These are phyloP conservation scores for Phrynocephalus forsythii DNA, from an alignment of 2,797 vertebrate species.

Conservation along the genomic window DNA sequence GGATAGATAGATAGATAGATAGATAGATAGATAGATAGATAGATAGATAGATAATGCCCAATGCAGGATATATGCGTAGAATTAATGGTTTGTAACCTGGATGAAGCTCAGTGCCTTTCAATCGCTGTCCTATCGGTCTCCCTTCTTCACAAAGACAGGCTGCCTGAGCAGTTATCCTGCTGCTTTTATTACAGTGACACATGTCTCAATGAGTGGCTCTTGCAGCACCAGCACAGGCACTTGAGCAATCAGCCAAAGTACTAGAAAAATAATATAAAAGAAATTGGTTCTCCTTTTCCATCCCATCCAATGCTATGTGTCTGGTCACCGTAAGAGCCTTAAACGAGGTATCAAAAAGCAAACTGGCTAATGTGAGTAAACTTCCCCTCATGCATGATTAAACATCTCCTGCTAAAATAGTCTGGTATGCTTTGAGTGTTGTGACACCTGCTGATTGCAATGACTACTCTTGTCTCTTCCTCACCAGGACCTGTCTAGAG, in stretches of 20 bases:
- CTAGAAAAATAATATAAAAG: slow-evolving; percentile 14
- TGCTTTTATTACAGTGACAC: neutral
- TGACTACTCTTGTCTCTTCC: slow-evolving; percentile 18
- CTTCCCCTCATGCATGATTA: slow-evolving; percentile 49
- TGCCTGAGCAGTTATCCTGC: neutral
- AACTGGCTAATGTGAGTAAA: slow-evolving; percentile 35
- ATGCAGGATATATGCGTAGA: no score
- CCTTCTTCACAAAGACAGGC: neutral
- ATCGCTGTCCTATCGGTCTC: neutral
- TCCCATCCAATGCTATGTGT: slow-evolving; percentile 39
- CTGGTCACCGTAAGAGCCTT: slow-evolving; percentile 31
- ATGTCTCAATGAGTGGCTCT: slow-evolving; percentile 22
- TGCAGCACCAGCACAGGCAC: neutral
- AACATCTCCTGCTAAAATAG: slow-evolving; percentile 37
- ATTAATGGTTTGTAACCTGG: no score
- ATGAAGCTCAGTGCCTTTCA: neutral
- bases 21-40: no score
- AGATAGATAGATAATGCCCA: no score
- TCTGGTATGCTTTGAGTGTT: slow-evolving; percentile 49
- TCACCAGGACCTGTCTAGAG: neutral
- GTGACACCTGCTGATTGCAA: slow-evolving; percentile 41
- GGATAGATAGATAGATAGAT: no score
- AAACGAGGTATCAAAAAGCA: slow-evolving; percentile 37
- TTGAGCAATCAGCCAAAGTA: slow-evolving; percentile 44
- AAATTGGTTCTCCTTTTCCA: slow-evolving; percentile 1